Percentiles rank a stretch among this genome's conserved stretches.
These are phyloP conservation scores for Melopsittacus undulatus DNA, from an alignment of 2,797 vertebrate species.

Conservation along the genomic window DNA sequence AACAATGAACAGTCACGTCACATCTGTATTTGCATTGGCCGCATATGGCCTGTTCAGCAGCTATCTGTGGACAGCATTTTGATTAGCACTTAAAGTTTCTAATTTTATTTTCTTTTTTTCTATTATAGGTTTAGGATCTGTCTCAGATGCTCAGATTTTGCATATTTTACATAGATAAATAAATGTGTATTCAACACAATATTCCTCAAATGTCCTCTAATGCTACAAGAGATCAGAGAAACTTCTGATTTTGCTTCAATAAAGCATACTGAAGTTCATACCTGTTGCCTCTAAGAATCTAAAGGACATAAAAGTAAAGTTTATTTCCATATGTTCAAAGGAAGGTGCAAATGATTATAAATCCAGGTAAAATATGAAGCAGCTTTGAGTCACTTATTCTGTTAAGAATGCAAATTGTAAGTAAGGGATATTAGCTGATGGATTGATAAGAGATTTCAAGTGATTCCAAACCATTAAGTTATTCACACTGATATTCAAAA, in stretches of 20 bases:
- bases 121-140: not conserved
- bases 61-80: not conserved
- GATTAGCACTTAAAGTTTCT: not conserved
- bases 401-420: constrained; percentile 10
- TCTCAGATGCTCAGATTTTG: not conserved
- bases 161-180: not conserved
- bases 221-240: not conserved
- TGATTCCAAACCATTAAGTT: constrained; percentile 33
- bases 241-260: not conserved
- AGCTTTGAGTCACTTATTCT: not conserved
- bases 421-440: not conserved
- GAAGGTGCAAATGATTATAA: not conserved
- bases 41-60: not conserved
- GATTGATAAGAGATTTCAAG: constrained; percentile 21
- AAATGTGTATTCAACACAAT: not conserved
- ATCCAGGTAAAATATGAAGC: not conserved
- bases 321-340: not conserved
- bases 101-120: not conserved
- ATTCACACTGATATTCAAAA: constrained; percentile 24
- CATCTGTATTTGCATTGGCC: not conserved
- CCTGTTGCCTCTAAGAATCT: not conserved
- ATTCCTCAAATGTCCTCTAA: not conserved
- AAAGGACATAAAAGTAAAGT: not conserved
- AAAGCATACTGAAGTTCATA: not conserved
- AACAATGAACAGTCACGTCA: constrained; percentile 37